Percentiles rank a stretch among this genome's conserved stretches.
Conservation (phyloP, 2,797 vertebrate species). For the Thamnophis elegans region DNA sequence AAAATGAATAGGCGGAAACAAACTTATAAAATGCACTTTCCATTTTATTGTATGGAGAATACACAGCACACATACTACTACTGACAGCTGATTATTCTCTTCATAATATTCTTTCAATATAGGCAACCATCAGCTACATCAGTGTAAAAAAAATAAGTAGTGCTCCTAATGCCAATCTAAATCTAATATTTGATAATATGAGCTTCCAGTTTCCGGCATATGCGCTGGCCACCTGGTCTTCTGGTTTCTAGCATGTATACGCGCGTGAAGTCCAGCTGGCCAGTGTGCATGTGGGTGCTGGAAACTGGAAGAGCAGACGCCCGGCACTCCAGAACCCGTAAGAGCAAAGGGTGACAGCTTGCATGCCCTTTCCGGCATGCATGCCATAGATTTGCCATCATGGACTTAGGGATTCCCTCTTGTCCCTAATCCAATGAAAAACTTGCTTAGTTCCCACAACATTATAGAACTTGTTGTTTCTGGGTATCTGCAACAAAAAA, state of each 20-base stretch:
- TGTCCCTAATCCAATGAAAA: background rate
- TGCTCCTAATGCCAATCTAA: background rate
- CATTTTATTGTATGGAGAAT: background rate
- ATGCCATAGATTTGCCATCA: too few relatives aligned
- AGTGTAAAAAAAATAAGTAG: background rate
- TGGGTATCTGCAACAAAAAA: background rate
- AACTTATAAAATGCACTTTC: background rate
- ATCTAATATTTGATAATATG: background rate
- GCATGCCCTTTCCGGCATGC: too few relatives aligned
- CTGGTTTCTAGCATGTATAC: too few relatives aligned
- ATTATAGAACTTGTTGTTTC: background rate
- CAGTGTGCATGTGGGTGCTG: too few relatives aligned
- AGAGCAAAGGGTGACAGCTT: too few relatives aligned
- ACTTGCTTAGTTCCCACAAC: background rate
- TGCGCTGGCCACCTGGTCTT: too few relatives aligned
- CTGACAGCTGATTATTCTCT: background rate
- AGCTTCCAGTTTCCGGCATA: too few relatives aligned
- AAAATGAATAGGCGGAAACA: constrained; percentile 9
- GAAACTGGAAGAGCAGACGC: too few relatives aligned
- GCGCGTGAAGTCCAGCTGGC: too few relatives aligned
- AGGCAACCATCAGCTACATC: background rate
- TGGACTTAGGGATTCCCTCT: background rate
- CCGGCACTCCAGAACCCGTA: too few relatives aligned
- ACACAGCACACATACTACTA: background rate
- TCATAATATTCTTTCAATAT: background rate